These are phyloP conservation scores for Lamproptera curius DNA, from an alignment of 2,888 invertebrate genomes.

Conservation along the genomic window DNA sequence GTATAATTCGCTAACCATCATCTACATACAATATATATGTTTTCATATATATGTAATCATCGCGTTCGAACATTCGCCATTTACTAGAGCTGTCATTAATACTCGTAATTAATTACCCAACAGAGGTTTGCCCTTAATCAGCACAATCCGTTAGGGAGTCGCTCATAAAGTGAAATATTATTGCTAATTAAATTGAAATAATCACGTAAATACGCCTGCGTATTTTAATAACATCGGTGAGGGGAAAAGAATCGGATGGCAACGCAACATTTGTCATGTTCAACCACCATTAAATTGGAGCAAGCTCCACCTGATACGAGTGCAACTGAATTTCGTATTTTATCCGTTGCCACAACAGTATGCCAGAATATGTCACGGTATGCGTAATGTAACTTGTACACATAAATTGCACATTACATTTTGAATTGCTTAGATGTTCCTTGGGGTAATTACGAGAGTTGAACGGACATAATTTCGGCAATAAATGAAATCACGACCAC, in stretches of 20 bases:
- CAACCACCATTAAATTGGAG: conserved; percentile 77
- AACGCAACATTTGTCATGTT: conserved; percentile 59
- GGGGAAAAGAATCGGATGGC: conserved; percentile 29
- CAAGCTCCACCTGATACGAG: conserved; percentile 64
- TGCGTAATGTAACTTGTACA: conserved; percentile 10
- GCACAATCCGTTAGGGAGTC: conserved; percentile 7
- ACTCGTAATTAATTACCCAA: conserved; percentile 16
- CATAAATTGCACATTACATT: conserved; percentile 9
- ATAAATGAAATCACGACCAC: too few relatives aligned
- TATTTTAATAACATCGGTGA: conserved; percentile 23
- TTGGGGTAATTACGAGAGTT: neutral
- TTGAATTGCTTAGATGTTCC: neutral
- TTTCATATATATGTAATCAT: conserved; percentile 6
- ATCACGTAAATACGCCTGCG: conserved; percentile 9
- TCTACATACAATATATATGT: neutral
- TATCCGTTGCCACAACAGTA: conserved; percentile 15
- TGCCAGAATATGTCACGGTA: conserved; percentile 11
- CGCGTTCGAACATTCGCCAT: conserved; percentile 23
- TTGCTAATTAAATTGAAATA: conserved; percentile 21
- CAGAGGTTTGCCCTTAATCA: conserved; percentile 17
- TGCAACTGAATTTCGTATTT: conserved; percentile 51
- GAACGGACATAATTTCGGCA: too few relatives aligned
- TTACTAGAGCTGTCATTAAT: conserved; percentile 33
- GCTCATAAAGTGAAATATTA: conserved; percentile 15
- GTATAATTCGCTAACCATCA: too few relatives aligned